Evolutionary conservation across 2,888 invertebrate species (phyloP).

Genomic region (Timema cristinae): DNA sequence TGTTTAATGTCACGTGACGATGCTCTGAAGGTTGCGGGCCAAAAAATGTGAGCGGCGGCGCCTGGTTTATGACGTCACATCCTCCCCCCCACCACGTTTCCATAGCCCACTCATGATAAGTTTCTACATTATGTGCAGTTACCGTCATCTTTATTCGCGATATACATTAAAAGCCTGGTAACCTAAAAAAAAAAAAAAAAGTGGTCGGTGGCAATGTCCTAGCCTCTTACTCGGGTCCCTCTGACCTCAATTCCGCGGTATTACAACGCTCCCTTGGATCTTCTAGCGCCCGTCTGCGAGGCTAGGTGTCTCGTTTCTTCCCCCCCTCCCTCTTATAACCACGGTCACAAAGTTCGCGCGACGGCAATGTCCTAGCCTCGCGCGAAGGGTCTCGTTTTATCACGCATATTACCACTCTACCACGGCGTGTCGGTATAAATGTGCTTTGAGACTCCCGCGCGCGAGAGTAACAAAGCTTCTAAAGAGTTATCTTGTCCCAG

Average conservation of each 20-base stretch:
- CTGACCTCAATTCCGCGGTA: slow-evolving; percentile 45
- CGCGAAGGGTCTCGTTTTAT: background rate
- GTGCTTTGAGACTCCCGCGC: background rate
- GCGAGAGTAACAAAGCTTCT: slow-evolving; percentile 10
- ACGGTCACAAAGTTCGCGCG: slow-evolving; percentile 28
- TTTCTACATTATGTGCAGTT: too few species aligned
- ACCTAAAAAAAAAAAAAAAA: slow-evolving; percentile 44
- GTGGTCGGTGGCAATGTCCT: slow-evolving; percentile 47
- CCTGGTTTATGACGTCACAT: too few species aligned
- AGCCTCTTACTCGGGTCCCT: slow-evolving; percentile 43
- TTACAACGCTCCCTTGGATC: background rate
- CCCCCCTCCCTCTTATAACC: too few species aligned
- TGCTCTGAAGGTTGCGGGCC: too few species aligned
- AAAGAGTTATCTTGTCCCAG: slow-evolving; percentile 28
- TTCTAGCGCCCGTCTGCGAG: slow-evolving; percentile 18
- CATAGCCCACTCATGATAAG: too few species aligned
- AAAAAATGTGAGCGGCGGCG: too few species aligned
- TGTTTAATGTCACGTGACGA: too few species aligned
- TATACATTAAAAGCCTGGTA: slow-evolving; percentile 37
- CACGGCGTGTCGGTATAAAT: background rate
- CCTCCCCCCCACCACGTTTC: too few species aligned
- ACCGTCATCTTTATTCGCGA: too few species aligned
- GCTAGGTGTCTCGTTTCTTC: slow-evolving; percentile 31
- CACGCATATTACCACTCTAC: too few species aligned
- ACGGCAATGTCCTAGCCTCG: slow-evolving; percentile 30